phyloP scores from a whole-genome alignment of 2,888 invertebrate genomes.

The Halictus ligatus region DNA sequence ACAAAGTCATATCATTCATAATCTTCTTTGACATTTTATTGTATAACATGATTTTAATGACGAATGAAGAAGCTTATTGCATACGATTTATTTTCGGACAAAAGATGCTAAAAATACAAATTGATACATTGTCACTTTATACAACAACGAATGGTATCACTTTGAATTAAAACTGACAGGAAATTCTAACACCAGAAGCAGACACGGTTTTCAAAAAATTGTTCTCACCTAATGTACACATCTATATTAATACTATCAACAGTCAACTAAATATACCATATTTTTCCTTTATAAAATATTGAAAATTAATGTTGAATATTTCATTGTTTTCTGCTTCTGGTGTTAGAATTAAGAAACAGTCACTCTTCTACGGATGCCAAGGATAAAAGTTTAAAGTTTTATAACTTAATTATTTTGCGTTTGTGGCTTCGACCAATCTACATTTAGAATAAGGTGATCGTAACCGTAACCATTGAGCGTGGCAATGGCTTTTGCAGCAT shows the following conservation, averaged over 20 bases:
- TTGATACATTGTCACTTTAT: conserved; percentile 22
- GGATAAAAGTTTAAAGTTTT: conserved; percentile 15
- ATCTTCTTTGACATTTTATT: neutral
- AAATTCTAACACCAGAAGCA: conserved; percentile 33
- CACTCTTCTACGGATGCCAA: neutral
- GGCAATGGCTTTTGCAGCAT: conserved; percentile 96
- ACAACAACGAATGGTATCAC: conserved; percentile 16
- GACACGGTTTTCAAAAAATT: neutral
- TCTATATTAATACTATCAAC: conserved; percentile 6
- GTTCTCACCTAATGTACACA: neutral
- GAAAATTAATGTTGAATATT: neutral
- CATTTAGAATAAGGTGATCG: conserved; percentile 98
- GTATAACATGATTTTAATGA: conserved; percentile 5
- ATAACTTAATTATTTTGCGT: conserved; percentile 75
- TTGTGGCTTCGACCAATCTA: conserved; percentile 99
- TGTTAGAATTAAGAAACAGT: conserved; percentile 17
- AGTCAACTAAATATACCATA: neutral
- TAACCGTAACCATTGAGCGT: conserved; percentile 97
- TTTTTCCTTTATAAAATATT: neutral
- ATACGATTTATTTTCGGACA: conserved; percentile 49
- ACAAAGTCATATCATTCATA: neutral
- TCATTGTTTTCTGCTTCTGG: conserved; percentile 6
- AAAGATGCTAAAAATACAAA: conserved; percentile 37
- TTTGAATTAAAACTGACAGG: conserved; percentile 8
- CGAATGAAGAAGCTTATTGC: neutral